A percentile compares a stretch with the other conserved stretches of the same genome.
phyloP scores from a whole-genome alignment of 2,113 vertebrate species.

The Dromiciops gliroides region DNA sequence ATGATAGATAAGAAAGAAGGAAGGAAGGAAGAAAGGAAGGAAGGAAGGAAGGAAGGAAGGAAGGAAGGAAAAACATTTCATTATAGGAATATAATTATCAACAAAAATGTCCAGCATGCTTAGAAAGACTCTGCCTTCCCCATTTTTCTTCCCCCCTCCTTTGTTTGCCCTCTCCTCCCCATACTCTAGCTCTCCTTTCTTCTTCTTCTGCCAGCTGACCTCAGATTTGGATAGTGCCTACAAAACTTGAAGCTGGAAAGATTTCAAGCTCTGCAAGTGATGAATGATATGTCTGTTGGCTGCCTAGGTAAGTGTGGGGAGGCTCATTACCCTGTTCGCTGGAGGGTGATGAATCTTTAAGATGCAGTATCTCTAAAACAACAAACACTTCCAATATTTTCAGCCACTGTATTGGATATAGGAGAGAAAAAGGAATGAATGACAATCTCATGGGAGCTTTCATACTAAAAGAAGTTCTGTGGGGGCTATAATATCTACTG shows the following conservation, averaged over 20 bases:
- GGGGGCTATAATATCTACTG: not conserved
- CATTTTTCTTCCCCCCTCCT: not conserved
- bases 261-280: not conserved
- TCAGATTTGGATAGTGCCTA: not conserved
- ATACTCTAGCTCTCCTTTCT: not conserved
- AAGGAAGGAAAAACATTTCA: too few species aligned
- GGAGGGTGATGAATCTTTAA: not conserved
- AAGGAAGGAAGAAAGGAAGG: too few species aligned
- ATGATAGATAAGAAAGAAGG: too few species aligned
- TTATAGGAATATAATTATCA: not conserved
- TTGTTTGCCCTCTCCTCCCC: not conserved
- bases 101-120: not conserved
- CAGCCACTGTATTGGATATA: not conserved
- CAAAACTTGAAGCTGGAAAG: not conserved
- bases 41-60: too few species aligned
- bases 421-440: not conserved
- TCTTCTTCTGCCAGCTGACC: not conserved
- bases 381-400: not conserved
- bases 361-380: not conserved
- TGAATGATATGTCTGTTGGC: not conserved
- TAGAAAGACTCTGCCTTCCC: not conserved
- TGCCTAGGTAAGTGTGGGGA: not conserved
- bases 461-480: not conserved
- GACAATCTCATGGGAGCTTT: not conserved
- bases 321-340: not conserved